Base-by-base conservation (phyloP, 2,888 invertebrate species). In the Emmelina monodactyla region DNA sequence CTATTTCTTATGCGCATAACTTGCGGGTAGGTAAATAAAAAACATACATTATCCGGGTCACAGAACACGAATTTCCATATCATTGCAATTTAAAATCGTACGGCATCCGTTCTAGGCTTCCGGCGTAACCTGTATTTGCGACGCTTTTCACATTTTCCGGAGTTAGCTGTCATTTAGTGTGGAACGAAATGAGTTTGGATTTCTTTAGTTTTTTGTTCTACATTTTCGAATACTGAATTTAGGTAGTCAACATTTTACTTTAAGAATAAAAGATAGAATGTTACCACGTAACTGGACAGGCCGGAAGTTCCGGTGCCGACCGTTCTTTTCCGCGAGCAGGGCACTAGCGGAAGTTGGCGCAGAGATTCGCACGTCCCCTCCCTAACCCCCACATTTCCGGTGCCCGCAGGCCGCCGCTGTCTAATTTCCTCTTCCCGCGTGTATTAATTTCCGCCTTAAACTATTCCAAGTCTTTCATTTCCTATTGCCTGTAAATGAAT, bases 391-490 rank as follows among this genome's bases (percentile, higher is more conserved):
- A 44, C 47, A 58, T 59, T 59, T 75, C 75, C 73, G 65, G 62
- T 55, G 50, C 60, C 64, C 56, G 53, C 58, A 58, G 62, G 58
- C 65, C 58, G 52, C 56, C 60, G 57, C 62, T 60, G 58, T 67
- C 70, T 72, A 75, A 79, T 78, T 80, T 79, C 79, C 78, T 78
- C 61, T 69, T 71, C 66, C 65, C 70, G 68, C 64, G 64, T 68
- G 62, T 66, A 65, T 71, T 72, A 69, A 75, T 76, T 75, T 78
- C 75, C 75, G 71, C 59, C 58, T 60, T 61, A 59, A 62, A 64
- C 67, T 65, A 65, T 62, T 62, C 53, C 50, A 57, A 55, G 58
- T 61, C 61, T 63, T 64, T 60, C 60, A 65, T 68, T 71, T 67
- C 67, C 65, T 69, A 62, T 53, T 54, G 56, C 55, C 50, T 25